phyloP scores from a whole-genome alignment of 2,113 vertebrate genomes.

The Aepyceros melampus region DNA sequence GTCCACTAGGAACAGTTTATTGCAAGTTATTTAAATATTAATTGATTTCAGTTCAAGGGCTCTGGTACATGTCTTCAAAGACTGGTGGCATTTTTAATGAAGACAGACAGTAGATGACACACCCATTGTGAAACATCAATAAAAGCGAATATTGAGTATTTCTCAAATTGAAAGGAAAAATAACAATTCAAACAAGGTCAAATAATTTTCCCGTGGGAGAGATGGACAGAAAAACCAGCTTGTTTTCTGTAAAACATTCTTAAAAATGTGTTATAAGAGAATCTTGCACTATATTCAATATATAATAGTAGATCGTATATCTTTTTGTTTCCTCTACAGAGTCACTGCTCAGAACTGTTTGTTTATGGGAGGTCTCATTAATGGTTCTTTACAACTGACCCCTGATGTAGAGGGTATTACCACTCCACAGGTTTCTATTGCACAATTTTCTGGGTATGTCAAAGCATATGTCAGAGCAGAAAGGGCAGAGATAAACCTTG shows the following conservation, averaged over 20 bases:
- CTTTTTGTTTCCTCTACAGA: background rate
- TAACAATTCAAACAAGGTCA: background rate
- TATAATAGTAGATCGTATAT: background rate
- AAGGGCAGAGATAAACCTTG: constrained; percentile 44
- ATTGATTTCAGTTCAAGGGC: background rate
- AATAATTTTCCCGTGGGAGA: background rate
- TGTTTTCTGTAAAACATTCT: background rate
- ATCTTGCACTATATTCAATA: background rate
- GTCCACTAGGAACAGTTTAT: background rate
- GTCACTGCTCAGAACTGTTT: background rate
- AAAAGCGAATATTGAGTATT: background rate
- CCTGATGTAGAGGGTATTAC: constrained; percentile 21
- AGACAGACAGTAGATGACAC: background rate
- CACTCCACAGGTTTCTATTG: constrained; percentile 43
- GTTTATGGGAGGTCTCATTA: constrained; percentile 48
- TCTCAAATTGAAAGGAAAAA: background rate
- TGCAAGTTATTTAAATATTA: background rate
- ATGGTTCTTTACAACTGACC: constrained; percentile 40
- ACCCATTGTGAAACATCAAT: background rate
- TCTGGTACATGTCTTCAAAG: background rate
- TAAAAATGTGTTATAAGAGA: background rate
- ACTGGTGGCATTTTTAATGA: background rate
- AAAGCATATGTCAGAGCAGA: constrained; percentile 48
- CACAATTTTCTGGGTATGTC: constrained; percentile 40
- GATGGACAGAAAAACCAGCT: background rate